phyloP scores from a whole-genome alignment of 2,113 vertebrate species.

The Otocyon megalotis region DNA sequence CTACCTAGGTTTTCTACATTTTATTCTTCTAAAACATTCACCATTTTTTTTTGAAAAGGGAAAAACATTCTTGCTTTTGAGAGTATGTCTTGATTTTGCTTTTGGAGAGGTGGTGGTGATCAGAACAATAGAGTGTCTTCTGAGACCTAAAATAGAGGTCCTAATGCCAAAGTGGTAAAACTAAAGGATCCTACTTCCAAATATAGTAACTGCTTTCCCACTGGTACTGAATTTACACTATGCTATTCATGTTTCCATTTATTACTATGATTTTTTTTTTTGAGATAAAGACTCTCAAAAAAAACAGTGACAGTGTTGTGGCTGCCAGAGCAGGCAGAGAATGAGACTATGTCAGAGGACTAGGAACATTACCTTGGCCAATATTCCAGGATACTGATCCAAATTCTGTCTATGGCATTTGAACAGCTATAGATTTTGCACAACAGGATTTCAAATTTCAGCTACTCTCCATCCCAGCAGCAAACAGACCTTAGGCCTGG shows the following conservation, averaged over 20 bases:
- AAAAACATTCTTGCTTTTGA: neutral
- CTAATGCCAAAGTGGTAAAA: neutral
- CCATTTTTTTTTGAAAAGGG: neutral
- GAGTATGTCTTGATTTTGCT: constrained; percentile 8
- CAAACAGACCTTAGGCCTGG: neutral
- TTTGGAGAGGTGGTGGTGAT: neutral
- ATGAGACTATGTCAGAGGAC: neutral
- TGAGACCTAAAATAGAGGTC: neutral
- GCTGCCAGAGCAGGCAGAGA: neutral
- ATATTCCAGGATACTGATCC: neutral
- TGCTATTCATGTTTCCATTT: constrained; percentile 27
- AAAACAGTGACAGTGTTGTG: neutral
- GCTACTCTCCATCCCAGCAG: neutral
- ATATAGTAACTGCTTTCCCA: neutral
- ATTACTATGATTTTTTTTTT: neutral
- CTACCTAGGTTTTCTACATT: neutral
- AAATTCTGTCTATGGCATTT: neutral
- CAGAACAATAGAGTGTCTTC: neutral
- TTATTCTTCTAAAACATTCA: constrained; percentile 41
- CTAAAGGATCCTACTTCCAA: neutral
- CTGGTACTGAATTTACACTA: neutral
- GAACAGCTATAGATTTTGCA: constrained; percentile 15
- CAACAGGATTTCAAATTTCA: neutral
- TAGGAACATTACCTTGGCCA: neutral
- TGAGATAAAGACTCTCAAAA: neutral